phyloP scores from a whole-genome alignment of 2,113 vertebrate species.

The Apodemus sylvaticus region DNA sequence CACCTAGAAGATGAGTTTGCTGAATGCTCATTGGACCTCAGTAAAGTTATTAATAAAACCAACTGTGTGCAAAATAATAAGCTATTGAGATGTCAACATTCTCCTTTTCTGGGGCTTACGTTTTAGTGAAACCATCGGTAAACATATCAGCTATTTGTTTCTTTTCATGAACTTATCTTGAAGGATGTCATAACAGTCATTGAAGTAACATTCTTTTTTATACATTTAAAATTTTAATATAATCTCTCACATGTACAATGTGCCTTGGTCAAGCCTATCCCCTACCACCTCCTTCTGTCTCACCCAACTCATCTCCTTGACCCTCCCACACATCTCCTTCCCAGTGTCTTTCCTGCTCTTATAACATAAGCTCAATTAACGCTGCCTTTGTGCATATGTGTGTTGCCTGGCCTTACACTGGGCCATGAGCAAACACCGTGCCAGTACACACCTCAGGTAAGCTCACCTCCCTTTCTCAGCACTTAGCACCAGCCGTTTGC shows the following conservation, averaged over 20 bases:
- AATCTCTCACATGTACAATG: background rate
- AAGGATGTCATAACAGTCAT: background rate
- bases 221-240: background rate
- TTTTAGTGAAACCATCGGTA: background rate
- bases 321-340: background rate
- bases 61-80: background rate
- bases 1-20: background rate
- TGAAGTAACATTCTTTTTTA: background rate
- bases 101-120: background rate
- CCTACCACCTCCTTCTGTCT: background rate
- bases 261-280: background rate
- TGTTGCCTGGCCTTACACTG: background rate
- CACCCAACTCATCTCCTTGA: no score
- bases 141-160: background rate
- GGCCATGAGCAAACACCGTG: background rate
- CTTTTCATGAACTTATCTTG: background rate
- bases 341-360: background rate
- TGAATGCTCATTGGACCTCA: background rate
- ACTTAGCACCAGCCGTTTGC: background rate
- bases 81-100: background rate
- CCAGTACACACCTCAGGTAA: background rate
- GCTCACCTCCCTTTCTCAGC: background rate
- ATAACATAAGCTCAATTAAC: background rate
- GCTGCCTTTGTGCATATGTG: background rate
- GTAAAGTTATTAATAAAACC: background rate